These are phyloP conservation scores for Pteruthius melanotis DNA, from an alignment of 2,113 vertebrate species.

Conservation along the genomic window DNA sequence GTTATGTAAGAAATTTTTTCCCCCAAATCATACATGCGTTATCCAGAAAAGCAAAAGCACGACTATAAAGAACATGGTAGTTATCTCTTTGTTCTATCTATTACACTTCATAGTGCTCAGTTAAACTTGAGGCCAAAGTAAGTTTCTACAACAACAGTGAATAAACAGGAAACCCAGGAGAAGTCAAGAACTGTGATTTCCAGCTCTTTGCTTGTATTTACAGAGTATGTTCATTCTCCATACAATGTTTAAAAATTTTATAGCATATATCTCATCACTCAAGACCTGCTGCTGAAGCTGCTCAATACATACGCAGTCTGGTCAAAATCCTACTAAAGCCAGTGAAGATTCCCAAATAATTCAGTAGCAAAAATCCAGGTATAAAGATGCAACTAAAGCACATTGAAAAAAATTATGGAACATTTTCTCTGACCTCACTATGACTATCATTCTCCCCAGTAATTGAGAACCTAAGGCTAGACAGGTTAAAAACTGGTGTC, in stretches of 20 bases:
- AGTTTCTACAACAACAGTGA: neutral
- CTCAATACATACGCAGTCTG: neutral
- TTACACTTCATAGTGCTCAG: neutral
- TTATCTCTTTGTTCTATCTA: neutral
- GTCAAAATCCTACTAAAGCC: neutral
- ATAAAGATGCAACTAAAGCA: neutral
- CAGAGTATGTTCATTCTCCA: neutral
- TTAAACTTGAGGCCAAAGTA: neutral
- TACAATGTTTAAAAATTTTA: neutral
- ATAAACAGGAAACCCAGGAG: neutral
- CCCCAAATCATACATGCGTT: neutral
- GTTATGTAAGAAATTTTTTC: accelerated
- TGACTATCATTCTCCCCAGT: neutral
- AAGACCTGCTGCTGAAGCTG: neutral
- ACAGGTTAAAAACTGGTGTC: neutral
- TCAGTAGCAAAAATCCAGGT: neutral
- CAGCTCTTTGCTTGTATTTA: neutral
- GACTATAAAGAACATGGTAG: neutral
- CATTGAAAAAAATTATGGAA: neutral
- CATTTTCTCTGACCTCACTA: neutral
- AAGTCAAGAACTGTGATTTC: neutral
- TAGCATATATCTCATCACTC: neutral
- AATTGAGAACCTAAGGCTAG: neutral
- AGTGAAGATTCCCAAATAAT: neutral
- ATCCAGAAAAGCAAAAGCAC: neutral